Conservation (phyloP, 2,888 invertebrate species). For the Philaethria dido region DNA sequence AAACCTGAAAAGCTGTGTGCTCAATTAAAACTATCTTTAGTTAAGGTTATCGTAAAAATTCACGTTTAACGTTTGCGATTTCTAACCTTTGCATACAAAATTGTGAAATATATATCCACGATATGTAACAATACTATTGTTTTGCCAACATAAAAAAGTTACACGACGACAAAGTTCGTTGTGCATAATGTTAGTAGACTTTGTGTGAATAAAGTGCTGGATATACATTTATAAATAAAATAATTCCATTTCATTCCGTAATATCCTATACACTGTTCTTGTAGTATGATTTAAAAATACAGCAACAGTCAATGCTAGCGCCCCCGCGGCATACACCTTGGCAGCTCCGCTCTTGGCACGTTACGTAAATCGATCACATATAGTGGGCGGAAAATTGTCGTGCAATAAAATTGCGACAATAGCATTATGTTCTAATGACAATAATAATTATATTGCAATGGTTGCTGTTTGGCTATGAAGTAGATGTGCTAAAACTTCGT, state of each 20-base stretch:
- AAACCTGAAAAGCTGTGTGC: slow-evolving; percentile 24
- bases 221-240: background rate
- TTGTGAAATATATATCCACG: slow-evolving; percentile 11
- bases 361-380: slow-evolving; percentile 51
- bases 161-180: slow-evolving; percentile 5
- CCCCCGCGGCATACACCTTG: slow-evolving; percentile 57
- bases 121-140: slow-evolving; percentile 36
- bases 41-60: background rate
- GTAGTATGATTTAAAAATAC: slow-evolving; percentile 42
- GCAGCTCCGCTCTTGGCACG: slow-evolving; percentile 62
- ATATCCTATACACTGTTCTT: background rate
- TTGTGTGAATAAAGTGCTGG: slow-evolving; percentile 1
- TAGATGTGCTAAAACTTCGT: background rate
- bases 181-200: background rate
- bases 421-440: slow-evolving; percentile 33
- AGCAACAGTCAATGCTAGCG: slow-evolving; percentile 48
- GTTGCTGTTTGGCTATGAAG: background rate
- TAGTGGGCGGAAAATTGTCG: slow-evolving; percentile 41
- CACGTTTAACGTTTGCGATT: background rate
- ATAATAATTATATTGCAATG: slow-evolving; percentile 24
- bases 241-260: slow-evolving; percentile 1
- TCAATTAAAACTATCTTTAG: slow-evolving; percentile 7
- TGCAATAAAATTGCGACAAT: slow-evolving; percentile 40
- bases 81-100: background rate
- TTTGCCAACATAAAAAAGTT: slow-evolving; percentile 29